A percentile compares a stretch with the other conserved stretches of the same genome.
phyloP scores from a whole-genome alignment of 2,797 vertebrate species.

The Poeciliopsis paucimaculata region DNA sequence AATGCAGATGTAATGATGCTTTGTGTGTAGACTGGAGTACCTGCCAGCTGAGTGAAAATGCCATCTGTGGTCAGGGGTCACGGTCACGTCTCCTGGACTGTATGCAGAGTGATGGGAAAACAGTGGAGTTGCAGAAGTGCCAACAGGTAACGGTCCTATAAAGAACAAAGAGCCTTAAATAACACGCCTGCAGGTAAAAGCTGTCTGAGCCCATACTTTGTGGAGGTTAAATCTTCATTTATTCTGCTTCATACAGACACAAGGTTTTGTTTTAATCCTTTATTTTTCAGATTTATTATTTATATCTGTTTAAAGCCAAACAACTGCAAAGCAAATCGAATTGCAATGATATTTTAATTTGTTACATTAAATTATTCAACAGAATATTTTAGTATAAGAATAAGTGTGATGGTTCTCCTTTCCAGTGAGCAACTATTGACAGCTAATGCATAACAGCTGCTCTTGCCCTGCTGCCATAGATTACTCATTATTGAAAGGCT shows the following conservation, averaged over 20 bases:
- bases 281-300: background rate
- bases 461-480: constrained; percentile 9
- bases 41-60: constrained; percentile 90
- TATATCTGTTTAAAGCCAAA: background rate
- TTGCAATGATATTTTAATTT: background rate
- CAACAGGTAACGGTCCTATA: constrained; percentile 81
- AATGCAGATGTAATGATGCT: constrained; percentile 7
- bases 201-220: background rate
- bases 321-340: background rate
- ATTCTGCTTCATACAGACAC: background rate
- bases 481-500: constrained; percentile 35
- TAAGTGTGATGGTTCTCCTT: background rate
- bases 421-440: constrained; percentile 12
- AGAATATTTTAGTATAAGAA: background rate
- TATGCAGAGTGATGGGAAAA: constrained; percentile 86
- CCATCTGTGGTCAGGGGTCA: constrained; percentile 87
- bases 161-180: background rate
- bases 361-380: background rate
- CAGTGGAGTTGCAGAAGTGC: constrained; percentile 81
- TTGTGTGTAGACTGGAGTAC: constrained; percentile 89
- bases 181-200: background rate
- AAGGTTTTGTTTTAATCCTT: background rate
- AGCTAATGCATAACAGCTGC: constrained; percentile 2
- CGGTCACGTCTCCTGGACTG: constrained; percentile 89
- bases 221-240: background rate